These are phyloP conservation scores for Anticlea derivata DNA, from an alignment of 2,888 invertebrate genomes.

Conservation along the genomic window DNA sequence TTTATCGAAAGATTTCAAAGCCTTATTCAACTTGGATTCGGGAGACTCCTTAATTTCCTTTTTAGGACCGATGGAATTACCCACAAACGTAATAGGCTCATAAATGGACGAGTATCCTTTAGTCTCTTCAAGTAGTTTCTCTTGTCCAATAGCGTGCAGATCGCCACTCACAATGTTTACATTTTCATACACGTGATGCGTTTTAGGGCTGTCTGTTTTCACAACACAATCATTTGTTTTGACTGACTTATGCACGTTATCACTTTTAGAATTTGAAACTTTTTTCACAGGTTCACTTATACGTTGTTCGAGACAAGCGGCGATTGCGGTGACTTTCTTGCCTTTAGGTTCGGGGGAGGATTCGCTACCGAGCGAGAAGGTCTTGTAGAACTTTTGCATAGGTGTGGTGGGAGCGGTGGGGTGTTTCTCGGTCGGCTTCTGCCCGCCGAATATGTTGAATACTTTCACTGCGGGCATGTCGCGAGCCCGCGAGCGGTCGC, in stretches of 20 bases:
- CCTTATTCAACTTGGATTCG: constrained; percentile 72
- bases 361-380: constrained; percentile 75
- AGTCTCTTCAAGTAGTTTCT: constrained; percentile 64
- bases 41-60: constrained; percentile 39
- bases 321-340: constrained; percentile 77
- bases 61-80: constrained; percentile 36
- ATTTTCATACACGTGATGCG: constrained; percentile 75
- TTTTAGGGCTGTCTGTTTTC: constrained; percentile 54
- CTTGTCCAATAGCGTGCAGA: constrained; percentile 47
- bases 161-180: constrained; percentile 63
- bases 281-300: constrained; percentile 63
- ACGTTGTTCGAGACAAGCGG: constrained; percentile 75
- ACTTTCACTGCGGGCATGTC: constrained; percentile 84
- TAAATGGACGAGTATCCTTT: constrained; percentile 78
- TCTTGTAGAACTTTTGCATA: constrained; percentile 81
- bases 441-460: constrained; percentile 81
- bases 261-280: constrained; percentile 32
- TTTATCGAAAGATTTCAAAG: constrained; percentile 79
- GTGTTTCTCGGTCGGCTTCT: constrained; percentile 79
- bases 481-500: constrained; percentile 73
- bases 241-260: constrained; percentile 69
- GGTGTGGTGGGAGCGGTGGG: constrained; percentile 61
- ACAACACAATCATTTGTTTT: constrained; percentile 58
- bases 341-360: constrained; percentile 67
- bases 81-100: constrained; percentile 76